Conservation (phyloP, 2,113 vertebrate species). For the Pica pica region DNA sequence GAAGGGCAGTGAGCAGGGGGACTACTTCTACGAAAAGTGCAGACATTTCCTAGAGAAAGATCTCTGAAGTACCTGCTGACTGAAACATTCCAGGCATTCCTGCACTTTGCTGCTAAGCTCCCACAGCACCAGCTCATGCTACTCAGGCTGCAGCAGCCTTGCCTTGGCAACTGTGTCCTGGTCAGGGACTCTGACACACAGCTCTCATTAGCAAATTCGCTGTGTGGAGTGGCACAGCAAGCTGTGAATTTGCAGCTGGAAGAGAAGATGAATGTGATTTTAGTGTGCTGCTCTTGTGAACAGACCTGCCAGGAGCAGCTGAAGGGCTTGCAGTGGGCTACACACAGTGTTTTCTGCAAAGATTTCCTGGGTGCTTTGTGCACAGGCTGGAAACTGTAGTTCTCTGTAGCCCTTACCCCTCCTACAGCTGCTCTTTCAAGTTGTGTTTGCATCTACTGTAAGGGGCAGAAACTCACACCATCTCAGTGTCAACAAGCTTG, state of each 20-base stretch:
- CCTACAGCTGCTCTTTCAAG: background rate
- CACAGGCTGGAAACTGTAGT: background rate
- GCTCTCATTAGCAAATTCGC: background rate
- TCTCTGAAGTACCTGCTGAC: background rate
- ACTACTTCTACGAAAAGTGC: background rate
- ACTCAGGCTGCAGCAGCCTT: background rate
- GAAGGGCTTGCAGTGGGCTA: background rate
- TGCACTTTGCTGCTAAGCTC: background rate
- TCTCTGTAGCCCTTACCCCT: background rate
- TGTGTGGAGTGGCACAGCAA: background rate
- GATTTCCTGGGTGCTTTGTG: background rate
- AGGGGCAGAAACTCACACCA: background rate
- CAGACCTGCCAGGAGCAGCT: background rate
- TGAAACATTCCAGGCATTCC: constrained; percentile 25
- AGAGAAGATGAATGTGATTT: background rate
- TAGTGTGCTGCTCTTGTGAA: background rate
- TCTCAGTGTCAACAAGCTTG: background rate
- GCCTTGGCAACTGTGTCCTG: background rate
- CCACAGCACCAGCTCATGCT: background rate
- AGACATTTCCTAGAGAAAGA: background rate
- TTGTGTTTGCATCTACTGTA: background rate
- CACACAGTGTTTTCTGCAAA: background rate
- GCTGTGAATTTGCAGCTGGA: background rate
- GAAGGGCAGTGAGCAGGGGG: background rate
- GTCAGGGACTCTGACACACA: background rate